Conservation (phyloP, 2,113 vertebrate species). For the Mormyrus iriodes region DNA sequence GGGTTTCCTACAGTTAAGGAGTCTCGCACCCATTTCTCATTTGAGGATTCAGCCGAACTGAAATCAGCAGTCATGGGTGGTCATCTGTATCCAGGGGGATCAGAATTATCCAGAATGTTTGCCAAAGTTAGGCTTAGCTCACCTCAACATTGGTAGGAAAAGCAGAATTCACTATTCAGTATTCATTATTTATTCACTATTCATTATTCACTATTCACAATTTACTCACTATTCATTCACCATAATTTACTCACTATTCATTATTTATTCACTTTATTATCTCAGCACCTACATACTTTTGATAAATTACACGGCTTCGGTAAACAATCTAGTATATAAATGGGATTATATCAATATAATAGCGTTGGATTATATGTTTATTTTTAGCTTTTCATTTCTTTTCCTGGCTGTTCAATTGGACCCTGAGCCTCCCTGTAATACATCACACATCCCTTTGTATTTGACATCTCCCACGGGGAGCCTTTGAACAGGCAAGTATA, state of each 20-base stretch:
- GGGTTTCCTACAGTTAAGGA: neutral
- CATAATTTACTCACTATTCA: no score
- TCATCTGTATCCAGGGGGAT: neutral
- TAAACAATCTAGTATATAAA: neutral
- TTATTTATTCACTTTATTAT: neutral
- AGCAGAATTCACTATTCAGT: neutral
- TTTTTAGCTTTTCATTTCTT: neutral
- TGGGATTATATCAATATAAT: neutral
- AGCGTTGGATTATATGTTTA: neutral
- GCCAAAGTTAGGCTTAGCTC: neutral
- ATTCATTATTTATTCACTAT: neutral
- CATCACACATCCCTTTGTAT: neutral
- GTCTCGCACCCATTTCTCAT: neutral
- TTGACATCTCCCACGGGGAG: neutral
- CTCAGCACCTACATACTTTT: neutral
- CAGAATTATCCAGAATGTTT: neutral
- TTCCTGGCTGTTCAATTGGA: neutral
- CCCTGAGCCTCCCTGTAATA: neutral
- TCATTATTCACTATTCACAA: no score
- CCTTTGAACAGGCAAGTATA: neutral
- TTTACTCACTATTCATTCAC: no score
- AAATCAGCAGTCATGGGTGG: neutral
- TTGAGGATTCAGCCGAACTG: neutral
- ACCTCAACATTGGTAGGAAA: neutral
- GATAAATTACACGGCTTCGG: neutral